phyloP scores from a whole-genome alignment of 2,113 vertebrate genomes.

The Nothoprocta perdicaria region DNA sequence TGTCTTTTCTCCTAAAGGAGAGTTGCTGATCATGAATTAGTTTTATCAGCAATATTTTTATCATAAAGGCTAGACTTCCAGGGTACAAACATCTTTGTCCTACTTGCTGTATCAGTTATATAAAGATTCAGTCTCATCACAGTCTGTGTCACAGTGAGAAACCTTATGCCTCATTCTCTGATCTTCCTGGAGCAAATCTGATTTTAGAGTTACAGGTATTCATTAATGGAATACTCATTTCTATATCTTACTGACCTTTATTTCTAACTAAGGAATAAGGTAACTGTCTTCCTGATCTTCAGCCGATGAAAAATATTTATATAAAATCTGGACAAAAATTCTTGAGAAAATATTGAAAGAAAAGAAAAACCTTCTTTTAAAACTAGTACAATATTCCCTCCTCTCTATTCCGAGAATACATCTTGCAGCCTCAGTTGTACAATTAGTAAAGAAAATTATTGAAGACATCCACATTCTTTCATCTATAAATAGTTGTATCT shows the following conservation, averaged over 20 bases:
- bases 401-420: neutral
- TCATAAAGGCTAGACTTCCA: neutral
- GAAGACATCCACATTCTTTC: neutral
- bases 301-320: neutral
- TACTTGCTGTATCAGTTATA: neutral
- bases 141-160: neutral
- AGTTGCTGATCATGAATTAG: accelerated
- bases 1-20: neutral
- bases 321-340: neutral
- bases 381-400: accelerated
- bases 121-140: neutral
- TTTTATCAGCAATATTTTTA: neutral
- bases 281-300: neutral
- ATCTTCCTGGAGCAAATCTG: neutral
- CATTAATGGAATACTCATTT: neutral
- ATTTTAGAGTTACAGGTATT: neutral
- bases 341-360: neutral
- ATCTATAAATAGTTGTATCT: neutral
- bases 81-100: neutral
- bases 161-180: accelerated
- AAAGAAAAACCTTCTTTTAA: neutral
- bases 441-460: neutral
- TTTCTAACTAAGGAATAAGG: neutral
- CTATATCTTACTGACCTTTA: neutral
- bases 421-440: neutral